phyloP scores from a whole-genome alignment of 2,113 vertebrate species.

The Chaetorhynchus papuensis region DNA sequence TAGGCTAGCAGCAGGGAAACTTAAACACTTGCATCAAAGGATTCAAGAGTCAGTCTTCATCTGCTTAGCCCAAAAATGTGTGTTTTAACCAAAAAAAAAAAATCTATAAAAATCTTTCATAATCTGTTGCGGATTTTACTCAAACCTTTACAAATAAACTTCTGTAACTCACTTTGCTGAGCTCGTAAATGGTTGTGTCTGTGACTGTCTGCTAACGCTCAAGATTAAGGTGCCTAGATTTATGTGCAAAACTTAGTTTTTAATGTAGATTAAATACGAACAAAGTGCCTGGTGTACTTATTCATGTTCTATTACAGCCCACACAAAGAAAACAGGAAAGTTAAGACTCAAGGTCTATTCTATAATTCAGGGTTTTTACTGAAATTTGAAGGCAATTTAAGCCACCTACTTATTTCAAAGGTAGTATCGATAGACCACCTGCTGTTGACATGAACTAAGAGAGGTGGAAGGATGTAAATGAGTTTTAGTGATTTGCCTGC shows the following conservation, averaged over 20 bases:
- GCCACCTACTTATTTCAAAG: constrained; percentile 79
- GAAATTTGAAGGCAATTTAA: constrained; percentile 68
- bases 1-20: constrained; percentile 36
- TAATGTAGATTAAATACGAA: constrained; percentile 49
- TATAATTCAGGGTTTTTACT: constrained; percentile 68
- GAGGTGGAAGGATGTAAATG: constrained; percentile 83
- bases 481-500: constrained; percentile 83
- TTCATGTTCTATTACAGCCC: constrained; percentile 48
- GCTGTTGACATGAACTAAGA: constrained; percentile 84
- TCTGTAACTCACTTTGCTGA: neutral
- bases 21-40: neutral
- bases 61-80: constrained; percentile 18
- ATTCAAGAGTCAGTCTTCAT: constrained; percentile 34
- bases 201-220: neutral
- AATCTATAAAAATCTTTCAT: neutral
- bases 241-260: constrained; percentile 35
- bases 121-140: neutral
- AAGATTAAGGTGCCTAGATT: constrained; percentile 29
- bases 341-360: constrained; percentile 63
- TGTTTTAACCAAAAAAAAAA: neutral
- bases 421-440: constrained; percentile 84
- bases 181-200: neutral
- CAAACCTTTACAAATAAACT: neutral
- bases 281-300: constrained; percentile 46
- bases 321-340: constrained; percentile 64